Conservation (phyloP, 1,140 invertebrate genomes). For the Brachionus manjavacas region DNA sequence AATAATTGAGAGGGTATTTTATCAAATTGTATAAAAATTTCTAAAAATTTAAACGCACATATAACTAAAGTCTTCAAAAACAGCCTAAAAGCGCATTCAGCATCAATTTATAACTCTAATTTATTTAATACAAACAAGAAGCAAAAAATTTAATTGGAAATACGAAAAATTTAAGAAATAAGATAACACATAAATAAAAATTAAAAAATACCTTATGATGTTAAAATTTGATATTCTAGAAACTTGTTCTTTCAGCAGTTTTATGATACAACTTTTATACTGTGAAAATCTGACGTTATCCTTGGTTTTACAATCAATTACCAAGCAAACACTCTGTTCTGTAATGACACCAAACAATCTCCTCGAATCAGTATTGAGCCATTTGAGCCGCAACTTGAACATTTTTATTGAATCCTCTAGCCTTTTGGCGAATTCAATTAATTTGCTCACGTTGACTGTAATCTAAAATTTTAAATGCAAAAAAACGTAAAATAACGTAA, state of each 20-base stretch:
- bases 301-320: constrained; percentile 54
- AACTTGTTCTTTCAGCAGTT: constrained; percentile 54
- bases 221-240: constrained; percentile 54
- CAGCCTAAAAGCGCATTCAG: too few species aligned
- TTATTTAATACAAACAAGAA: too few species aligned
- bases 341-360: constrained; percentile 56
- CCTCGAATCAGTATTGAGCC: constrained; percentile 55
- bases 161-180: background rate
- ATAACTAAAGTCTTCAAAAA: too few species aligned
- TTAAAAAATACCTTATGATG: constrained; percentile 50
- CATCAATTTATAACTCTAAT: too few species aligned
- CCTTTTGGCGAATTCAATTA: constrained; percentile 50
- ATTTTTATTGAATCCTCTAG: constrained; percentile 50
- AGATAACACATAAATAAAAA: too few species aligned
- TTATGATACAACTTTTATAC: constrained; percentile 51
- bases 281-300: constrained; percentile 54
- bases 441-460: constrained; percentile 49
- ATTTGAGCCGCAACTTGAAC: constrained; percentile 52
- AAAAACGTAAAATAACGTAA: background rate
- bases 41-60: too few species aligned
- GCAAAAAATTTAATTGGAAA: background rate
- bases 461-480: constrained; percentile 44
- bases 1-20: too few species aligned
- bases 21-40: too few species aligned
- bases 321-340: constrained; percentile 52